phyloP scores from a whole-genome alignment of 2,113 vertebrate species.

The Gobiocypris rarus region DNA sequence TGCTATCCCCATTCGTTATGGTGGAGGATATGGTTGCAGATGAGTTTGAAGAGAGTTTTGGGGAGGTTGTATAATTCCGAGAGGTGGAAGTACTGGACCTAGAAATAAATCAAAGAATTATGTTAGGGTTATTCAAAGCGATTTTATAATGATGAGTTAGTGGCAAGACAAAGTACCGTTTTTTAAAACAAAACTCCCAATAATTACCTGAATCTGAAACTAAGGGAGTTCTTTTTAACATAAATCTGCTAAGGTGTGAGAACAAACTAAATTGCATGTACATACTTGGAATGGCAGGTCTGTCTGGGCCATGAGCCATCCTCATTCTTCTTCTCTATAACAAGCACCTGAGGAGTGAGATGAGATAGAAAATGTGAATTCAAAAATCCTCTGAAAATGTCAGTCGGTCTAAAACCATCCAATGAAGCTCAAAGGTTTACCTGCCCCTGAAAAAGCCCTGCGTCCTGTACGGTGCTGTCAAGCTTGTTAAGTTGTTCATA shows the following conservation, averaged over 20 bases:
- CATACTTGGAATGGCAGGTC: conserved; percentile 85
- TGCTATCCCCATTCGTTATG: conserved; percentile 91
- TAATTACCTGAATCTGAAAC: not conserved
- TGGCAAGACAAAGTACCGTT: no score
- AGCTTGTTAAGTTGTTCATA: conserved; percentile 92
- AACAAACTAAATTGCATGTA: not conserved
- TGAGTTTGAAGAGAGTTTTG: conserved; percentile 89
- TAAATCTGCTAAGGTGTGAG: not conserved
- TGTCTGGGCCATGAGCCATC: conserved; percentile 96
- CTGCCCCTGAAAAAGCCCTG: conserved; percentile 94
- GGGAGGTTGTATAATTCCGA: conserved; percentile 94
- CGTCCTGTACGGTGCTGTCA: conserved; percentile 95
- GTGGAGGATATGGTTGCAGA: conserved; percentile 86
- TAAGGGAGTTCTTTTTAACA: not conserved
- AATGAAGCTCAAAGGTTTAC: conserved; percentile 67
- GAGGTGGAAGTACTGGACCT: conserved; percentile 91
- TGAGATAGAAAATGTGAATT: not conserved
- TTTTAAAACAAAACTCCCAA: not conserved
- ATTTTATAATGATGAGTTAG: not conserved
- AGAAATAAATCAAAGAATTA: conserved; percentile 58
- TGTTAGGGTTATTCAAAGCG: not conserved
- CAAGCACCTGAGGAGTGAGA: conserved; percentile 82
- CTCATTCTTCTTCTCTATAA: conserved; percentile 94
- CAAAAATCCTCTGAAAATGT: conserved; percentile 24
- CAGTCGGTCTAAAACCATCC: not conserved